Evolutionary conservation across 2,888 invertebrate species (phyloP).

Genomic region (Chrysomela aeneicollis): DNA sequence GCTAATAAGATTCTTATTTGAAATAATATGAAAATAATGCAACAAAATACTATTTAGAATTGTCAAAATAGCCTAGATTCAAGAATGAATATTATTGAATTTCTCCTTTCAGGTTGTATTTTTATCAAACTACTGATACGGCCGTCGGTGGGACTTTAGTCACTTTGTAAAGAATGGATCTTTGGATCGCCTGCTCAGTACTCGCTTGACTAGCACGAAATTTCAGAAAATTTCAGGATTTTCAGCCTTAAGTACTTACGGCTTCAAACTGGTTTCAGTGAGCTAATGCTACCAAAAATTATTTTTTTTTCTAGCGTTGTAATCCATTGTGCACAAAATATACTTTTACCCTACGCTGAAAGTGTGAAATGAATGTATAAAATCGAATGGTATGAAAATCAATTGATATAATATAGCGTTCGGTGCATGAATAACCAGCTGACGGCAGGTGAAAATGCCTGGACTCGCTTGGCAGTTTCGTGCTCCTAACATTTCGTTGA

Average conservation of each 20-base stretch:
- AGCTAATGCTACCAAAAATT: constrained; percentile 63
- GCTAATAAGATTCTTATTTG: too few relatives aligned
- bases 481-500: constrained; percentile 46
- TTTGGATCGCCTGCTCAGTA: constrained; percentile 7
- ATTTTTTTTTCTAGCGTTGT: constrained; percentile 37
- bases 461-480: constrained; percentile 59
- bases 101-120: too few relatives aligned
- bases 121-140: too few relatives aligned
- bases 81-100: too few relatives aligned
- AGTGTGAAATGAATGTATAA: constrained; percentile 64
- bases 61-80: too few relatives aligned
- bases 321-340: constrained; percentile 51
- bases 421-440: constrained; percentile 61
- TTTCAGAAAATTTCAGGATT: constrained; percentile 39
- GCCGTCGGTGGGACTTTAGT: not conserved
- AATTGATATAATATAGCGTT: constrained; percentile 67
- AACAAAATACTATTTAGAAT: too few relatives aligned
- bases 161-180: not conserved
- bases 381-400: constrained; percentile 63
- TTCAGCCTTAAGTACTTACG: constrained; percentile 76
- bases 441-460: constrained; percentile 63
- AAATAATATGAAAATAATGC: too few relatives aligned
- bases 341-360: constrained; percentile 60
- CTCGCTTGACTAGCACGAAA: constrained; percentile 62
- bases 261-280: constrained; percentile 67